Evolutionary conservation across 2,113 vertebrate genomes (phyloP), one percentile per base, ranked within the genome.

Genomic region (Atherinomorus stipes): DNA sequence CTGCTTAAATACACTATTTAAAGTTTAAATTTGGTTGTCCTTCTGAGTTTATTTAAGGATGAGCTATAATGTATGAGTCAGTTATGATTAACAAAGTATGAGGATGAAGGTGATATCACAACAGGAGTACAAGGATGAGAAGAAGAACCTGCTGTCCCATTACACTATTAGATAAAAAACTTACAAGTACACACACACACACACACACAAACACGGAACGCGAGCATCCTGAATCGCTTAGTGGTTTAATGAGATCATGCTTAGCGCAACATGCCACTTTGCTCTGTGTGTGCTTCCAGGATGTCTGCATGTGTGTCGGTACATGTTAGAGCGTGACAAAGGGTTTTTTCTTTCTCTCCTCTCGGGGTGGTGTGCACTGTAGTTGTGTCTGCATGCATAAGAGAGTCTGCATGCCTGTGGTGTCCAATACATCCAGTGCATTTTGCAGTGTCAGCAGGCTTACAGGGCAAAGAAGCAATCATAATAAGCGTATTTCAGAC

Each of bases 201-300:
- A 31, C 47, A 28, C 45, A 45, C n/a, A n/a, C n/a, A n/a, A n/a
- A n/a, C n/a, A n/a, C n/a, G n/a, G n/a, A 74, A 2, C 59, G 53
- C 69, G 57, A 77, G 64, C 62, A 81, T 81, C 64, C 79, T 82
- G 70, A 82, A 83, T 89, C 47, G 59, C 85, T 87, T 81, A 84
- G 81, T 44, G 64, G 47, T 71, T 89, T 82, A 90, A 88, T 80
- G 72, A 84, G 72, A 64, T 73, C 74, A 70, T 85, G 82, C 83
- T 86, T 83, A 89, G 76, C 64, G 65, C 75, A 78, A 56, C 71
- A 85, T 47, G 50, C 58, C 45, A 51, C 64, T 57, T 42, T 47
- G 22, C 10, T 31, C 28, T 31, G 28, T 56, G 37, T 79, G 58
- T 72, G 9, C 57, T 15, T 47, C 15, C 9, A 28, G 51, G 12